Base-by-base conservation (phyloP, 1,140 invertebrate genomes). In the Formica exsecta region DNA sequence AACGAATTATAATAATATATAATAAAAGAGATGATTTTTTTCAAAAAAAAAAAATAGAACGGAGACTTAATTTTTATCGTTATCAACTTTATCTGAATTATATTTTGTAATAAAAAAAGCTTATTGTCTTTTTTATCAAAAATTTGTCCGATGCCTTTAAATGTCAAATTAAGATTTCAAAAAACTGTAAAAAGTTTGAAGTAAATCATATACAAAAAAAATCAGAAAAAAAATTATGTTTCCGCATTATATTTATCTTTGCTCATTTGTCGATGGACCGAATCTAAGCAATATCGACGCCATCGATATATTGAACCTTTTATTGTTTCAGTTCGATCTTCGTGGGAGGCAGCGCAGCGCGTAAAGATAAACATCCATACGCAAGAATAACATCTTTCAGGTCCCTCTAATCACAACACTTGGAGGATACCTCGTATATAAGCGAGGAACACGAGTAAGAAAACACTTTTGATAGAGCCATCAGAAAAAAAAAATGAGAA, bases 311-410 rank as follows among this genome's bases (percentile, higher is more conserved):
- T 86, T 86, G 77, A 70, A 76, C 70, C 86, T 93, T 91, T 92
- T 84, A 84, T 87, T 91, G 92, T 93, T 92, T 83, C 90, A 92
- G 91, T 89, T 83, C 68, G 86, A 92, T 93, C 91, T 88, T 92
- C 91, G 89, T 88, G 91, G 83, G 89, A 92, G 87, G 87, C 85
- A 86, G 84, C 61, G 68, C 89, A 86, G 76, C 77, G 86, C 88
- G 89, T 86, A 86, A 93, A 91, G 93, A 94, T 94, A 94, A 89
- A 92, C 93, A 93, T 92, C 93, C 92, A 93, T 95, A 93, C 89
- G 87, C 92, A 92, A 94, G 92, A 93, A 94, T 93, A 94, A 95
- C 93, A 94, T 76, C 86, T 91, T 89, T 74, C 85, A 71, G 84
- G 87, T 90, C 83, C 83, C 83, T 81, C 71, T 92, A 93, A 93